Conservation (phyloP, 2,888 invertebrate species). For the Parochlus steinenii region DNA sequence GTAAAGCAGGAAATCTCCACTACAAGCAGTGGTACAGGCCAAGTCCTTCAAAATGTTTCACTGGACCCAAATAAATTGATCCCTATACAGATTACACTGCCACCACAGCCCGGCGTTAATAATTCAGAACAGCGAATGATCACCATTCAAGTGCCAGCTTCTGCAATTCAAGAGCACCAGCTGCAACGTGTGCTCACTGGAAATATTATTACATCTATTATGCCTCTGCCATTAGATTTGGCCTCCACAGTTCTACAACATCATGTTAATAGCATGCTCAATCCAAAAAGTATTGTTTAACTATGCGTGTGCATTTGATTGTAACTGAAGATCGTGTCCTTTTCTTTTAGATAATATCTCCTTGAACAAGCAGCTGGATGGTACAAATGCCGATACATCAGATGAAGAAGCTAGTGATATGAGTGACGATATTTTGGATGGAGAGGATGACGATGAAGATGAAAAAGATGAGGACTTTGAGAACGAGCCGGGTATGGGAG, state of each 20-base stretch:
- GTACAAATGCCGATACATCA: conserved; percentile 45
- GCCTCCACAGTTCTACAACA: conserved; percentile 75
- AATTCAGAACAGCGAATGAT: conserved; percentile 56
- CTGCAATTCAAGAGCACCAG: conserved; percentile 58
- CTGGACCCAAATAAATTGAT: conserved; percentile 37
- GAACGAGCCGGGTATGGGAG: conserved; percentile 26
- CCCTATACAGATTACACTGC: conserved; percentile 58
- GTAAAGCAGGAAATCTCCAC: conserved; percentile 14
- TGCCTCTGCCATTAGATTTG: conserved; percentile 65
- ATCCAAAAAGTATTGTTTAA: conserved; percentile 8
- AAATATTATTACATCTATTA: conserved; percentile 76
- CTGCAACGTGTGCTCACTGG: conserved; percentile 60
- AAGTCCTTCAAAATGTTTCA: conserved; percentile 20
- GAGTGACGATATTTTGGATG: conserved; percentile 44
- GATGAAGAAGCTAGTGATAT: conserved; percentile 69
- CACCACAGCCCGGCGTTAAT: conserved; percentile 56
- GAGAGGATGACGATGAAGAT: conserved; percentile 50
- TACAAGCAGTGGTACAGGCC: conserved; percentile 16
- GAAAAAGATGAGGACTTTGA: conserved; percentile 39
- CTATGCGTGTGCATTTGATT: neutral
- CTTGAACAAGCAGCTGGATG: conserved; percentile 38
- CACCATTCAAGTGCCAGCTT: conserved; percentile 81
- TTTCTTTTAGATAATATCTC: conserved; percentile 22
- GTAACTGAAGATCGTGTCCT: conserved; percentile 22
- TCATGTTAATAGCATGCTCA: conserved; percentile 56